Evolutionary conservation across 2,113 vertebrate species (phyloP), one percentile per base, ranked within the genome.

Genomic region (Sorex araneus): DNA sequence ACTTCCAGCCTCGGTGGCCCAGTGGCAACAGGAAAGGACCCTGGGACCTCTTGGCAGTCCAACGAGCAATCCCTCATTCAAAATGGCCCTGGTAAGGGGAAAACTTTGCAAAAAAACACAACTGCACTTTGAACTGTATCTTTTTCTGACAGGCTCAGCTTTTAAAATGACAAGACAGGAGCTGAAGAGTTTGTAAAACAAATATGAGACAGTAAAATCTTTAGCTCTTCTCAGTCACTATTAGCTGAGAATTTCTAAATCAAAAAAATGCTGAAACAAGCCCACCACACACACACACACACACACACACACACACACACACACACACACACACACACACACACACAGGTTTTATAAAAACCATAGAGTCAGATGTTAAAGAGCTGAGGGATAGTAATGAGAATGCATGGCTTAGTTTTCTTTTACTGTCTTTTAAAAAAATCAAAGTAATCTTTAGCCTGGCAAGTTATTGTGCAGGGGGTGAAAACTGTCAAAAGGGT

Each of bases 281-380:
- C 47, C 47, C 47, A 50, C 47, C 47, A 50, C 13, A 40, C 40
- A 40, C 40, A 40, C 7, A 40, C 40, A 40, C 40, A 43, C 83
- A 70, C 21, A 85, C 40, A 19, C 47, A 64, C 54, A 43, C 28
- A 3, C 64, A 21, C 27, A 60, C 57, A 60, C 57, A 60, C 57
- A 60, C 57, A 18, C 57, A 40, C 60, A 75, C 34, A 4, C 64
- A 21, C 27, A 60, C 57, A 60, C 57, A 60, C 57, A 60, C 57
- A 18, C 57, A 40, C 60, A 75, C 34, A 4, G 36, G 40, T 67
- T 76, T 77, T 87, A 70, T 47, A 88, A 94, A 77, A 94, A 77
- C 78, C 15, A 3, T 0, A 28, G 21, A 78, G 43, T 23, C 27
- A 71, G 27, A 19, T 54, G 8, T 88, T 40, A 60, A 70, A 78